Base-by-base conservation (phyloP, 2,888 invertebrate species). In the Leucophenga maculata region DNA sequence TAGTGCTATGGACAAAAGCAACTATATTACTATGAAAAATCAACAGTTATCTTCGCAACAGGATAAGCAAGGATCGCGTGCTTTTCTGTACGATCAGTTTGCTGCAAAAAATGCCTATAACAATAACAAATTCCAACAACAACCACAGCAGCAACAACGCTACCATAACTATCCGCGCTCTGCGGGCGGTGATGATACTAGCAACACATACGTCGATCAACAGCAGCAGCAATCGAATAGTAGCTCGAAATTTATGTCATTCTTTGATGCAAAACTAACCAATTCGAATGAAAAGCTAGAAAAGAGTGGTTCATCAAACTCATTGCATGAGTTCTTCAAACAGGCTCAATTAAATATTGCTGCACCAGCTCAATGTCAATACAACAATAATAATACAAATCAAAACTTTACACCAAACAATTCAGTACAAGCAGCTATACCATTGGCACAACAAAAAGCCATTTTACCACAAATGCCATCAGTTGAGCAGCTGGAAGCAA, bases 401-500 rank as follows among this genome's bases (percentile, higher is more conserved):
- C 11, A 11, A 32, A 32, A 26, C 26, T 26, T 3, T 26, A 26
- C 4, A 26, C 3, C 26, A 2, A 26, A 26, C 4, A 26, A 26
- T 26, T 26, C 59, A 59, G 22, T 55, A 3, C 60, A 26, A 14
- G 39, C 52, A 57, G 46, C 64, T 69, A 54, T 39, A 59, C 13
- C 67, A 69, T 6, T n/a, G 8, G 20, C 9, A 22, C 31, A 57
- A 1, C 26, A 57, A 14, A 22, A 57, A n/a, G 68, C 72, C 57
- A 18, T 75, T 6, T 76, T 71, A 9, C 75, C 75, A 44, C 83
- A 85, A 70, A 87, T 87, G 69, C 85, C 80, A 6, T 86, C 84
- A 20, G 87, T 87, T 6, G 84, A 87, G 6, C 85, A 87, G 65
- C 73, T 87, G 54, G 87, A 87, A 74, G 87, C 87, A 46, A 86